Evolutionary conservation across 1,140 invertebrate species (phyloP).

Genomic region (Lethocerus indicus): DNA sequence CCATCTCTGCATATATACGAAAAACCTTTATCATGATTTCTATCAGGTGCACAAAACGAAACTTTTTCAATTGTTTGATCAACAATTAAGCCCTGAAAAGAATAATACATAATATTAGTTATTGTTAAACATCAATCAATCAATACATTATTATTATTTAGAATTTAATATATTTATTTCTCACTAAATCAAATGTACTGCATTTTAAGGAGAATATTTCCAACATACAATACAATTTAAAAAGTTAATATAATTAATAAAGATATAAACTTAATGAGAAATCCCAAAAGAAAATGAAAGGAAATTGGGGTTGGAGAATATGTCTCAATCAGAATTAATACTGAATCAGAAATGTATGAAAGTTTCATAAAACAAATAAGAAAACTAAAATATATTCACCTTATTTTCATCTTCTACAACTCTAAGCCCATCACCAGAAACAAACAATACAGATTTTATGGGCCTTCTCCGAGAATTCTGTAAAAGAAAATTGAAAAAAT

Average conservation of each 20-base stretch:
- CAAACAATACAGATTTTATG: constrained; percentile 78
- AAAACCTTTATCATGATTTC: constrained; percentile 96
- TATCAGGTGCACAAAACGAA: constrained; percentile 97
- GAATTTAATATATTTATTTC: background rate
- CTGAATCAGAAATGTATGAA: background rate
- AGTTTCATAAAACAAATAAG: background rate
- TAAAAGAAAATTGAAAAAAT: constrained; percentile 18
- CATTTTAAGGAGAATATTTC: background rate
- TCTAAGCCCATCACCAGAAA: constrained; percentile 90
- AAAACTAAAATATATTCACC: constrained; percentile 22
- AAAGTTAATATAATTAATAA: background rate
- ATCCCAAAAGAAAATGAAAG: no score
- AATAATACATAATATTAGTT: no score
- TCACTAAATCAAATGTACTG: background rate
- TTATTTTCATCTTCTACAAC: constrained; percentile 99
- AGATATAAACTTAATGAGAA: no score
- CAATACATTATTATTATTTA: background rate
- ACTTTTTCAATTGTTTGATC: constrained; percentile 99
- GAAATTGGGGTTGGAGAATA: no score
- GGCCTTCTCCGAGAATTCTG: constrained; percentile 77
- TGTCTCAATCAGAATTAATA: no score
- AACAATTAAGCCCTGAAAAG: constrained; percentile 70
- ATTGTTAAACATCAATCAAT: no score
- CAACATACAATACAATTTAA: background rate
- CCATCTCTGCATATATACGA: constrained; percentile 81